Evolutionary conservation across 53 echinoderm and acorn worm species (phyloP).

Genomic region (Henricia sp.): DNA sequence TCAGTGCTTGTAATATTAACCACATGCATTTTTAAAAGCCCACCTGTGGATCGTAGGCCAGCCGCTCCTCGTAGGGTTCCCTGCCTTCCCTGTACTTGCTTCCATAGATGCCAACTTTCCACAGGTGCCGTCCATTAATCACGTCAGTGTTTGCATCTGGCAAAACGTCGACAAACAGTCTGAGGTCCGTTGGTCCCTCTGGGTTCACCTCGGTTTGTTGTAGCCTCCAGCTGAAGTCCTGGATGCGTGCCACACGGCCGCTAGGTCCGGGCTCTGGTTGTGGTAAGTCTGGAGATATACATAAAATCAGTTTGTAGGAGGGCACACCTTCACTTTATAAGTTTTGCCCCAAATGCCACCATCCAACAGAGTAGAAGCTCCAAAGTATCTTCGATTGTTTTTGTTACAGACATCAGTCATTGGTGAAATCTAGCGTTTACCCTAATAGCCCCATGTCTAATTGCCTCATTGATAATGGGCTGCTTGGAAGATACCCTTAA

Average conservation of each 20-base stretch:
- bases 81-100: conserved; percentile 2
- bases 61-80: conserved; percentile 22
- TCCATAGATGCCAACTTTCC: conserved; percentile 67
- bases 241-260: neutral
- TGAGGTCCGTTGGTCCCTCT: conserved; percentile 39
- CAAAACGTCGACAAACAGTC: conserved; percentile 27
- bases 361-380: too few species aligned
- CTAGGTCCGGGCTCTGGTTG: neutral
- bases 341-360: too few species aligned
- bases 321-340: too few species aligned
- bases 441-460: too few species aligned
- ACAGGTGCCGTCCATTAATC: conserved; percentile 65
- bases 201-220: neutral
- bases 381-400: too few species aligned
- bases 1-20: too few species aligned
- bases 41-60: conserved; percentile 60
- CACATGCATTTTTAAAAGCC: neutral
- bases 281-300: conserved; percentile 21
- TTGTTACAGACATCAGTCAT: too few species aligned
- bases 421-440: too few species aligned
- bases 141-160: conserved; percentile 13
- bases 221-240: neutral
- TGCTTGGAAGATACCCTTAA: too few species aligned
- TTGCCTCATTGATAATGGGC: too few species aligned
- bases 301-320: too few species aligned